A percentile compares a stretch with the other conserved stretches of the same genome.
These are phyloP conservation scores for Cetonia aurata DNA, from an alignment of 2,888 invertebrate genomes.

Conservation along the genomic window DNA sequence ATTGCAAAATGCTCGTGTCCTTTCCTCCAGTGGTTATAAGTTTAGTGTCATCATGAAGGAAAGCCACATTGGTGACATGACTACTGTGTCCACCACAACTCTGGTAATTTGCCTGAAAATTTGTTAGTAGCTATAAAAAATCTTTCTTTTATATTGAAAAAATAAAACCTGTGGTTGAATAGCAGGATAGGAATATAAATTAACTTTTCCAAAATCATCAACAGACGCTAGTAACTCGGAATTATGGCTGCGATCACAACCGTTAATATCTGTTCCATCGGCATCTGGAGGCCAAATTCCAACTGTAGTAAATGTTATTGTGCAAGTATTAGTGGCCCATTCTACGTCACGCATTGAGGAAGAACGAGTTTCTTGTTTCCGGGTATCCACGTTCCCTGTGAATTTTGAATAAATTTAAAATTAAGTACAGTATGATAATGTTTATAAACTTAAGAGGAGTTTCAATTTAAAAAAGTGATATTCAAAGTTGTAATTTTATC, in stretches of 20 bases:
- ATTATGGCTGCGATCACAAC: conserved; percentile 76
- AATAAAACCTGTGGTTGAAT: conserved; percentile 83
- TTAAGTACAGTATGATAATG: too few species aligned
- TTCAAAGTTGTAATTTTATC: too few species aligned
- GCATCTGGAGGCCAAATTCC: conserved; percentile 94
- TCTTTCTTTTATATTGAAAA: neutral
- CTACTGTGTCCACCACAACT: conserved; percentile 89
- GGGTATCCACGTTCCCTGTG: conserved; percentile 88
- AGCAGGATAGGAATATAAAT: conserved; percentile 86
- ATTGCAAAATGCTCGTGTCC: conserved; percentile 91
- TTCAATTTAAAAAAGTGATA: too few species aligned
- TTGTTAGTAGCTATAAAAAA: conserved; percentile 19
- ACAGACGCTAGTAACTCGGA: conserved; percentile 82
- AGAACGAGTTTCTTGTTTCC: conserved; percentile 82
- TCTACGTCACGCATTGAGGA: conserved; percentile 80
- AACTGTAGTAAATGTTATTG: conserved; percentile 82
- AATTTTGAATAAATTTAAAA: too few species aligned
- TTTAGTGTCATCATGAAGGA: conserved; percentile 86
- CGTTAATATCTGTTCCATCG: conserved; percentile 91
- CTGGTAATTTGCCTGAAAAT: conserved; percentile 81
- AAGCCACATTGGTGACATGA: conserved; percentile 88
- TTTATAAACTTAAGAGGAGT: neutral
- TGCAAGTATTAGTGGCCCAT: conserved; percentile 86
- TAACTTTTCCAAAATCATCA: conserved; percentile 93
- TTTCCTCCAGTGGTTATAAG: conserved; percentile 87